Evolutionary conservation across 23 tunicate genomes (phyloP).

Genomic region (Ascidia mentula): DNA sequence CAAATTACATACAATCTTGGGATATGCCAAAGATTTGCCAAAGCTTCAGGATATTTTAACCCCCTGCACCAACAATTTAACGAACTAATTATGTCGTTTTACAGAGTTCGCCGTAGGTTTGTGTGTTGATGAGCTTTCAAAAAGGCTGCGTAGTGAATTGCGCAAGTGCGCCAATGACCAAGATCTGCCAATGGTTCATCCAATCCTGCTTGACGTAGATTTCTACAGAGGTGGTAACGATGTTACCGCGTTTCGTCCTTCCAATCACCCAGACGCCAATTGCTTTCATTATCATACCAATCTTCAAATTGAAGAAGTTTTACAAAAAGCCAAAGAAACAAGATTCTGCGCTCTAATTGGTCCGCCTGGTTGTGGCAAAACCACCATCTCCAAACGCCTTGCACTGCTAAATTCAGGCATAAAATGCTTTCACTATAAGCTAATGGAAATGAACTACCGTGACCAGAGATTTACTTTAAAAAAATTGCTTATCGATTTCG

Average conservation of each 20-base stretch:
- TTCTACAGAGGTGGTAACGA: not conserved
- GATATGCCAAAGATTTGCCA: too few species aligned
- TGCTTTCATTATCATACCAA: not conserved
- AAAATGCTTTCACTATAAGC: not conserved
- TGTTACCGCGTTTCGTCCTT: not conserved
- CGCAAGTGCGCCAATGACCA: too few species aligned
- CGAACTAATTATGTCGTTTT: too few species aligned
- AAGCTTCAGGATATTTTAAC: too few species aligned
- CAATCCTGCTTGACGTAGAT: not conserved
- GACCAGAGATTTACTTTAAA: not conserved
- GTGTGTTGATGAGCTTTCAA: too few species aligned
- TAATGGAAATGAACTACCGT: constrained; percentile 19
- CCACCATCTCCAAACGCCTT: constrained; percentile 24
- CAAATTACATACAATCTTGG: too few species aligned
- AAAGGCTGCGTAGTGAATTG: too few species aligned
- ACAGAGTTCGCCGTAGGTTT: too few species aligned
- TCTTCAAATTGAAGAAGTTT: not conserved
- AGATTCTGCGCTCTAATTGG: constrained; percentile 12
- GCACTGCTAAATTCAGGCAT: not conserved
- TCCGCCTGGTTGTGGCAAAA: constrained; percentile 25
- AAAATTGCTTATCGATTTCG: constrained; percentile 1
- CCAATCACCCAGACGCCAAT: not conserved
- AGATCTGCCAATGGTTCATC: not conserved
- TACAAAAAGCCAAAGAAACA: not conserved
- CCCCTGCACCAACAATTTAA: too few species aligned